Evolutionary conservation across 2,888 invertebrate genomes (phyloP), one percentile per base, ranked within the genome.

Genomic region (Stenotaenia linearis): DNA sequence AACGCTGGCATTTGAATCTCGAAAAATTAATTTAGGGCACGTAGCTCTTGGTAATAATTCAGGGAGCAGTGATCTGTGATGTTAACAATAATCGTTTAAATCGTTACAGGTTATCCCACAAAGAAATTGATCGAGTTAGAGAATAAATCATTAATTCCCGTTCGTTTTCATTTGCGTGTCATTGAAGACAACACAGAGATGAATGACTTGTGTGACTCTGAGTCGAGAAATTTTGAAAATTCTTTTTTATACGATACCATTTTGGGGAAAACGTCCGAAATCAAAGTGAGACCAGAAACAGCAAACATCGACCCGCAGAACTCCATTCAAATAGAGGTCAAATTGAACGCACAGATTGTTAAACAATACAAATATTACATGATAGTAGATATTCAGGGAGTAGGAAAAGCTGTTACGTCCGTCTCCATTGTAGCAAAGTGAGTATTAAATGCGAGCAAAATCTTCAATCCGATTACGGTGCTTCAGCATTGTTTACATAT

Each of bases 351-450:
- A 15, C 37, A 76, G 12, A n/a, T 15, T 37, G 76, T 76, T 23
- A 76, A 37, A 35, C 37, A 76, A 0, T 76, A 35, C 18, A 35
- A n/a, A 32, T 76, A 32, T 21, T 35, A 15, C 37, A 21, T 76
- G 37, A 18, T 76, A 2, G 76, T 76, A 12, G 76, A 76, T 37
- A 9, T 76, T 15, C 76, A 76, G n/a, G 76, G 35, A 35, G 37
- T 76, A n/a, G 76, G 76, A n/a, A 76, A 35, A 37, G 76, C 35
- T n/a, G 76, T 76, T 35, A 37, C 76, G 10, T 35, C 76, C n/a
- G 23, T 76, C 15, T 23, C 32, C 18, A 76, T 76, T 32, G 0
- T 18, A 5, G 76, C 76, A 18, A 37, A 76, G 76, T 76, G 37
- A 35, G 76, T 76, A 32, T 25, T 5, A 2, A 74, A 32, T 18